phyloP scores from a whole-genome alignment of 1,140 invertebrate genomes.

The Condylostylus longicornis region DNA sequence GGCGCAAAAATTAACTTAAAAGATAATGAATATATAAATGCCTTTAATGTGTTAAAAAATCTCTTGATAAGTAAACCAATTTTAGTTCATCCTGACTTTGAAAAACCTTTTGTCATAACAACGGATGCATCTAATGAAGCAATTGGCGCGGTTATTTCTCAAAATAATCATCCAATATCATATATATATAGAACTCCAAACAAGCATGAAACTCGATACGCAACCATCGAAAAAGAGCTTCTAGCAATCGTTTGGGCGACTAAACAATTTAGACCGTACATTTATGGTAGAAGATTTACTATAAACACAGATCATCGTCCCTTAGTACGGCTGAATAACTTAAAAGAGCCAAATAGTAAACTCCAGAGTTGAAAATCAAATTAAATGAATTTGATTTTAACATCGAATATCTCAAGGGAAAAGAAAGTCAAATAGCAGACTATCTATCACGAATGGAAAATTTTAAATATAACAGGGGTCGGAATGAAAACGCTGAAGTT shows the following conservation, averaged over 20 bases:
- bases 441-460: no score
- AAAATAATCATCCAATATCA: slow-evolving; percentile 12
- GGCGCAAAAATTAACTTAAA: slow-evolving; percentile 11
- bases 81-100: slow-evolving; percentile 19
- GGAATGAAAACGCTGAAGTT: no score
- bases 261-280: slow-evolving; percentile 33
- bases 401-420: slow-evolving; percentile 20
- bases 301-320: slow-evolving; percentile 37
- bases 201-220: slow-evolving; percentile 18
- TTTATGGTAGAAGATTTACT: slow-evolving; percentile 34
- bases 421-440: slow-evolving; percentile 17
- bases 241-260: slow-evolving; percentile 27
- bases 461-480: no score
- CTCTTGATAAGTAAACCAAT: slow-evolving; percentile 12
- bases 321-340: slow-evolving; percentile 33
- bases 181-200: slow-evolving; percentile 15
- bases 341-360: slow-evolving; percentile 27
- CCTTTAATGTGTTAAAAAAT: slow-evolving; percentile 20
- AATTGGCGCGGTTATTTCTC: slow-evolving; percentile 12
- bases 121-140: slow-evolving; percentile 11
- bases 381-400: slow-evolving; percentile 25
- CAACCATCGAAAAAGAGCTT: slow-evolving; percentile 18
- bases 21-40: slow-evolving; percentile 6
- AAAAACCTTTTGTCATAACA: slow-evolving; percentile 7
- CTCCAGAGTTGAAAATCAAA: slow-evolving; percentile 20